Percentiles rank a stretch among this genome's conserved stretches.
phyloP scores from a whole-genome alignment of 2,113 vertebrate species.

The Hippocampus guttulatus region DNA sequence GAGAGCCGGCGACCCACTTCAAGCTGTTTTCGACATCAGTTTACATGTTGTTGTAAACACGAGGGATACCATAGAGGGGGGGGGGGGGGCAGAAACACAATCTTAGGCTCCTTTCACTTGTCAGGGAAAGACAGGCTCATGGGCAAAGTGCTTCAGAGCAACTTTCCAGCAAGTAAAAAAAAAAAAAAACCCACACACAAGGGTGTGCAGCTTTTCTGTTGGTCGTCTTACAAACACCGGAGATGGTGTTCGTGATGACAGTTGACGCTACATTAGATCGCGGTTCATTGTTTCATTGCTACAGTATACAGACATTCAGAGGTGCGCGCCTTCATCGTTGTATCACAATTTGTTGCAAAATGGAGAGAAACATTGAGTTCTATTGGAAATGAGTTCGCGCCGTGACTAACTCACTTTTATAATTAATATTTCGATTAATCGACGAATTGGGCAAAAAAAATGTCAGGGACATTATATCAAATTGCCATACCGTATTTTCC shows the following conservation, averaged over 20 bases:
- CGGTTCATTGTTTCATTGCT: not conserved
- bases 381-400: too few relatives aligned
- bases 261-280: not conserved
- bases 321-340: too few relatives aligned
- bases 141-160: slow-evolving; percentile 52
- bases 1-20: slow-evolving; percentile 59
- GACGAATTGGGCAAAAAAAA: too few relatives aligned
- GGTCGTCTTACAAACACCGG: slow-evolving; percentile 43
- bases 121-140: slow-evolving; percentile 59
- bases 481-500: too few relatives aligned
- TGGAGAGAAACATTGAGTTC: not conserved
- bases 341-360: too few relatives aligned
- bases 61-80: slow-evolving; percentile 54
- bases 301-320: too few relatives aligned
- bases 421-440: too few relatives aligned
- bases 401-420: too few relatives aligned
- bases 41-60: slow-evolving; percentile 67
- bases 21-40: slow-evolving; percentile 53
- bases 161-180: slow-evolving; percentile 43
- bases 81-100: slow-evolving; percentile 42
- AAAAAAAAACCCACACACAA: not conserved
- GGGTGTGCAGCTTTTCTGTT: slow-evolving; percentile 36
- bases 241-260: slow-evolving; percentile 1
- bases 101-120: slow-evolving; percentile 55
- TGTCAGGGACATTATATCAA: too few relatives aligned